A percentile compares a stretch with the other conserved stretches of the same genome.
Evolutionary conservation across 2,113 vertebrate genomes (phyloP).

Genomic region (Catagonus wagneri): DNA sequence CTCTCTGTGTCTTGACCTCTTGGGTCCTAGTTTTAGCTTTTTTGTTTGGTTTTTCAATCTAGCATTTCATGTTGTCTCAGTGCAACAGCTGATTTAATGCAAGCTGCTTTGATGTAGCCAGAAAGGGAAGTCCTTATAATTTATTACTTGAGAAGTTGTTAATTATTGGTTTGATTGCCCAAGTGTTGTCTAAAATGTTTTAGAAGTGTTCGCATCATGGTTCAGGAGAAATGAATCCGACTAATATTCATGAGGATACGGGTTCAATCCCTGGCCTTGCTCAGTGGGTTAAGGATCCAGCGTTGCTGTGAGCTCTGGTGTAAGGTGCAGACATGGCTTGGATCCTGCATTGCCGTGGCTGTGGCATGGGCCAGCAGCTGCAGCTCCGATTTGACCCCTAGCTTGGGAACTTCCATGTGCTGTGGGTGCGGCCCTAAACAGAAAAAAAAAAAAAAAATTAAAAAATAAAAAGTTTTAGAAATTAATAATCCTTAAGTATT

Average conservation of each 20-base stretch:
- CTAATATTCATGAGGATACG: no score
- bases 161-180: background rate
- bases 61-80: background rate
- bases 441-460: no score
- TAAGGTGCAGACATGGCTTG: no score
- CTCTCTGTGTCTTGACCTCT: background rate
- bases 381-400: no score
- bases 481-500: background rate
- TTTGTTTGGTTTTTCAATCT: background rate
- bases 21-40: background rate
- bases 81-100: background rate
- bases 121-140: background rate
- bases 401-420: no score
- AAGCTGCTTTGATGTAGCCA: background rate
- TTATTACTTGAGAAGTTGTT: background rate
- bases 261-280: no score
- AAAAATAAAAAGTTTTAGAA: background rate
- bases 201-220: background rate
- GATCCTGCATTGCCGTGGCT: no score
- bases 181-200: background rate
- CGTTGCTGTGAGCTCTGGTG: no score
- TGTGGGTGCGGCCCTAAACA: no score
- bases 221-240: no score
- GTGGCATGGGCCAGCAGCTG: no score
- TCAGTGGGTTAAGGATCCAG: no score